A percentile compares a stretch with the other conserved stretches of the same genome.
Evolutionary conservation across 2,113 vertebrate species (phyloP).

Genomic region (Antechinus flavipes): DNA sequence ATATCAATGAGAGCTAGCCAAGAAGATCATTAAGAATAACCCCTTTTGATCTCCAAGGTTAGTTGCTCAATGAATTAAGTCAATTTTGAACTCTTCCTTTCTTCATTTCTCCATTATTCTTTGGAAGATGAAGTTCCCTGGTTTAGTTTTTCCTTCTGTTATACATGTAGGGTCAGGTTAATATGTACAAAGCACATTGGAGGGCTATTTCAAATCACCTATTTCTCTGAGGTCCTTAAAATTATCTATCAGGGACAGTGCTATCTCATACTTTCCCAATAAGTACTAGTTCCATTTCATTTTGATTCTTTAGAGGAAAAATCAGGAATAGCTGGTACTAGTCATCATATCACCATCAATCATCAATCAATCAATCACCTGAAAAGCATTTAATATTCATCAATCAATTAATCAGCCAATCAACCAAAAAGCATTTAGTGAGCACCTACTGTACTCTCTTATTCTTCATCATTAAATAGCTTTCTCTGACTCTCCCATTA

Average conservation of each 20-base stretch:
- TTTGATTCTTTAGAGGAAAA: not conserved
- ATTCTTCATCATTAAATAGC: not conserved
- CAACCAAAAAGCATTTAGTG: not conserved
- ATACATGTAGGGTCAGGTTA: not conserved
- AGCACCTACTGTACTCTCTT: not conserved
- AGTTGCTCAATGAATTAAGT: slow-evolving; percentile 36
- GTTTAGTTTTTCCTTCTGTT: not conserved
- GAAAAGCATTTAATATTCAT: not conserved
- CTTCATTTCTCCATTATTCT: slow-evolving; percentile 5
- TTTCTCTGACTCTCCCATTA: not conserved
- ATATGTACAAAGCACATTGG: not conserved
- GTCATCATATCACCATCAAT: too few species aligned
- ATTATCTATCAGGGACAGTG: not conserved
- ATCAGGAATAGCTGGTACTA: not conserved
- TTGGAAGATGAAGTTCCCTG: slow-evolving; percentile 24
- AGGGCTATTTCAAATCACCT: not conserved
- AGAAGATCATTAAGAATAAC: slow-evolving; percentile 49
- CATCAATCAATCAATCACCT: not conserved
- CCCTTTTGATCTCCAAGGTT: slow-evolving; percentile 9
- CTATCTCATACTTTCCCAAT: not conserved
- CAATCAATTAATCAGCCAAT: not conserved
- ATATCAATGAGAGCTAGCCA: not conserved
- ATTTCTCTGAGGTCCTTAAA: not conserved
- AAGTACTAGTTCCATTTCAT: not conserved
- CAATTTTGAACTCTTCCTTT: slow-evolving; percentile 16